These are phyloP conservation scores for Oxycera nigricornis DNA, from an alignment of 2,888 invertebrate species.

Conservation along the genomic window DNA sequence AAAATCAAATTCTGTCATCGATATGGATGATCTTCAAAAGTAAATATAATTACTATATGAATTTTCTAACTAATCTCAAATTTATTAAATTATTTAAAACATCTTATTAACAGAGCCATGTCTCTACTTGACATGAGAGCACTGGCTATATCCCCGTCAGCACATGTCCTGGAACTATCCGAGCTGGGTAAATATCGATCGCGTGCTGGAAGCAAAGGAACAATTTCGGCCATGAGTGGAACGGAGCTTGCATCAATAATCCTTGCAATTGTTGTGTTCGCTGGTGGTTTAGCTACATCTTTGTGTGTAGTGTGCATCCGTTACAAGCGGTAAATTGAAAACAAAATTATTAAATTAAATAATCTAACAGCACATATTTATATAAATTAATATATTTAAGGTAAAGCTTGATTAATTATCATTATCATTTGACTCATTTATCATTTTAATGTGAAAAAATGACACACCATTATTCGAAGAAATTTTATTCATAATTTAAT, in stretches of 20 bases:
- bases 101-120: conserved; percentile 66
- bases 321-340: conserved; percentile 60
- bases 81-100: background rate
- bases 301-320: conserved; percentile 78
- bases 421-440: background rate
- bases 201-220: conserved; percentile 62
- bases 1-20: conserved; percentile 79
- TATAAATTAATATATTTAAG: background rate
- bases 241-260: conserved; percentile 83
- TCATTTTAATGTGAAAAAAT: background rate
- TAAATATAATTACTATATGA: conserved; percentile 62
- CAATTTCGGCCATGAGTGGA: conserved; percentile 65
- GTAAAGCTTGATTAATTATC: background rate
- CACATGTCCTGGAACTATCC: conserved; percentile 70
- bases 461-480: no score
- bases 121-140: conserved; percentile 68
- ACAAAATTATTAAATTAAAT: background rate
- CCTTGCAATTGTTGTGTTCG: conserved; percentile 79
- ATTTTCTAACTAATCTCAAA: background rate
- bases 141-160: conserved; percentile 70
- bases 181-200: conserved; percentile 56
- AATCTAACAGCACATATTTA: background rate
- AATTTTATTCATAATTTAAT: no score
- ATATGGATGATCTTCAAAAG: conserved; percentile 80
- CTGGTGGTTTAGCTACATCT: conserved; percentile 81